Base-by-base conservation (phyloP, 2,797 vertebrate species). In the Lutjanus argentimaculatus region DNA sequence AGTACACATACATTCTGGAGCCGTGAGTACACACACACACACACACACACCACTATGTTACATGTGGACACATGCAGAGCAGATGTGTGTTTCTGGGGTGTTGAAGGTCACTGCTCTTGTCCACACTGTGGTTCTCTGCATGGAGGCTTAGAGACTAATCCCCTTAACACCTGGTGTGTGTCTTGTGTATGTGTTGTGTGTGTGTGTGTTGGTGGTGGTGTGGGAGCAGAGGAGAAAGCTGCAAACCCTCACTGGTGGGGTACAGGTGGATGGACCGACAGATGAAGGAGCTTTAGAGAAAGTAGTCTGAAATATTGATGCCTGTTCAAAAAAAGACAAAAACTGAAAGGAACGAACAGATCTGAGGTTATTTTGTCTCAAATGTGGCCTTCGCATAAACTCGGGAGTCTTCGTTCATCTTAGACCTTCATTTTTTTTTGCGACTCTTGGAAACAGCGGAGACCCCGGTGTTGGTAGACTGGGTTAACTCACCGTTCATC, bases 1-100 rank as follows among this genome's bases (percentile, higher is more conserved):
- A 98, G 87, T 99, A 99, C 25, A 42, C 91, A 64, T 99, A 97
- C 80, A 81, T 93, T 45, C 95, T 99, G 1, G 98, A 99, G 62
- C 98, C 98, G 98, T 99, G 89, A 99, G 98, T 97, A 56, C 12
- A 75, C 80, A 22, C 73, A 72, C 75, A 74, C 55, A 55, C 79
- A 64, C 76, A 71, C 69, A 75, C 72, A 78, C 22, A 56, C 62
- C 66, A n/a, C n/a, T n/a, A n/a, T 48, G 6, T 58, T 48, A 42
- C 25, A 17, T 40, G 57, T 52, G 75, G 67, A 80, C 56, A 25
- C 75, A 71, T 53, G 56, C 61, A 21, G 85, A 36, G 68, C 71
- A 63, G 77, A 75, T 83, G 76, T 82, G 82, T 87, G 63, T 77
- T 75, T 59, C 42, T 25, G 25, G 10, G 72, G 59, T 82, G 85